These are phyloP conservation scores for Catostomus latipinnis DNA, from an alignment of 2,797 vertebrate genomes.

Conservation along the genomic window DNA sequence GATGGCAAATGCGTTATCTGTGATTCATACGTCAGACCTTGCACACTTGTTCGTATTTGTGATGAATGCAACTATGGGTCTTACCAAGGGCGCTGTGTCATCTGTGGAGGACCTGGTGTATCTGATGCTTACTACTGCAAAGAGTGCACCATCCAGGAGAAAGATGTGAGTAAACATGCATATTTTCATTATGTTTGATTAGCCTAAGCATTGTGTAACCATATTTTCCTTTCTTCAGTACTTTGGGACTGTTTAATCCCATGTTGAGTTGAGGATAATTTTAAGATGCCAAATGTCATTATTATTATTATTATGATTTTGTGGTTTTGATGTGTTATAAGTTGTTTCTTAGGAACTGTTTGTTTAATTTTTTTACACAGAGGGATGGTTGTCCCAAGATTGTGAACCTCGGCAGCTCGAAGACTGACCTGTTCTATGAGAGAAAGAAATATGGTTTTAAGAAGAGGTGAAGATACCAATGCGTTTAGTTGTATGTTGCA, in stretches of 20 bases:
- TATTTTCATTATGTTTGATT: background rate
- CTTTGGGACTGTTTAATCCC: too few relatives aligned
- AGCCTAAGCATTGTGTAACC: too few relatives aligned
- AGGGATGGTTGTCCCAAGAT: constrained; percentile 98
- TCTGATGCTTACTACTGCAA: constrained; percentile 99
- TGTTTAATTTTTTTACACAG: constrained; percentile 67
- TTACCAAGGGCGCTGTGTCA: constrained; percentile 98
- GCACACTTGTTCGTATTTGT: constrained; percentile 95
- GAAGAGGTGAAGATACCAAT: constrained; percentile 90
- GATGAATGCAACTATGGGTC: constrained; percentile 99
- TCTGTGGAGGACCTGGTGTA: constrained; percentile 95
- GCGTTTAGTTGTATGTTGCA: constrained; percentile 28
- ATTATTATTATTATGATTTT: too few relatives aligned
- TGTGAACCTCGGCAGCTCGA: constrained; percentile 97
- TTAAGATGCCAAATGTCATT: too few relatives aligned
- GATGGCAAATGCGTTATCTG: constrained; percentile 99
- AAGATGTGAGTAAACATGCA: constrained; percentile 84
- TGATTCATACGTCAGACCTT: constrained; percentile 96
- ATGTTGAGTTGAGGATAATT: too few relatives aligned
- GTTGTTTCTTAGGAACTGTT: background rate
- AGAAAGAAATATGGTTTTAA: constrained; percentile 99
- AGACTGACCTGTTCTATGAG: constrained; percentile 98
- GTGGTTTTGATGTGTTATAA: too few relatives aligned
- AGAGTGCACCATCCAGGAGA: constrained; percentile 99
- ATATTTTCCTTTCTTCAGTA: too few relatives aligned